Base-by-base conservation (phyloP, 2,888 invertebrate species). In the Sinohyriopsis cumingii region DNA sequence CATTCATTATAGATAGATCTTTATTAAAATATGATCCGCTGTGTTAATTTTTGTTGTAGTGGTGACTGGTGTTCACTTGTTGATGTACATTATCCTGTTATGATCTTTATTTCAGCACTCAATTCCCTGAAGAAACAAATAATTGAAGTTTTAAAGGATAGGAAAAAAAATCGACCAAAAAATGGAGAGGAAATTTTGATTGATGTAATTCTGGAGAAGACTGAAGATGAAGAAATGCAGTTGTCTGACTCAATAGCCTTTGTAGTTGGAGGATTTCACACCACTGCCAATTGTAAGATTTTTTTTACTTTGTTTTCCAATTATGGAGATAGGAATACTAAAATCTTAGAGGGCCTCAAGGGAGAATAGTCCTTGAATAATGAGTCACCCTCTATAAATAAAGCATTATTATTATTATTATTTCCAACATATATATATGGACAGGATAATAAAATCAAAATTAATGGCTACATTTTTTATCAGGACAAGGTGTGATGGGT, bases 191-290 rank as follows among this genome's bases (percentile, higher is more conserved):
- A 77, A 24, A 65, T 82, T 0, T 73, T 87, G 28, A 76, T 89
- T n/a, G 87, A 89, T 68, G 63, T 76, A 3, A 33, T 85, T 5
- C 55, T 81, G 18, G 79, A 82, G 19, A 65, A 70, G 45, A 68
- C 69, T 18, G 61, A 67, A 5, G 76, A 73, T 69, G 78, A 77
- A 24, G 82, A 82, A 20, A 54, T 69, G 19, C 64, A 77, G 12
- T 22, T 60, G 12, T 33, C 60, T 68, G 87, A 88, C 65, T 66
- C 76, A 5, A 25, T 87, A 12, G 76, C 85, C 1, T 84, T 79
- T 68, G 63, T 86, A 9, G 73, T 87, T 45, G 87, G 84, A 28
- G 88, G 87, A 45, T 88, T 88, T 69, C 89, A 90, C 71, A 88
- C 88, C 5, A 87, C 86, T 33, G 87, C 84, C 60, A 84, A 86